Conservation (phyloP, 1,140 invertebrate species). For the Danaus melanippus region DNA sequence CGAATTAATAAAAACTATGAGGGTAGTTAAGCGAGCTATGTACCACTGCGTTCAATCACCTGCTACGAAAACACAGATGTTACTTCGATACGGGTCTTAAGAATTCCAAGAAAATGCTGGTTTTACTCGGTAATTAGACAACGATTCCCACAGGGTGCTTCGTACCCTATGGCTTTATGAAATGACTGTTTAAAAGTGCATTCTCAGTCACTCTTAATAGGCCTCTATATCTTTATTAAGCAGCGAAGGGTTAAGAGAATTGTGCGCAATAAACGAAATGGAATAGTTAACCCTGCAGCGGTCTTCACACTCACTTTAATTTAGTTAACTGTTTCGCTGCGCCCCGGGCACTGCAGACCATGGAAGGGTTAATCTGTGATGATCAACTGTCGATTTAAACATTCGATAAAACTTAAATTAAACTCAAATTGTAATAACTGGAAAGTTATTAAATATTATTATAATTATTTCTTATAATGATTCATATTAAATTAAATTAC, state of each 20-base stretch:
- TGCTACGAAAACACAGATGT: constrained; percentile 13
- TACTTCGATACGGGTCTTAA: constrained; percentile 35
- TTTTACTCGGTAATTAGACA: constrained; percentile 1
- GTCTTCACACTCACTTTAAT: constrained; percentile 70
- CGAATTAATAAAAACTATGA: neutral
- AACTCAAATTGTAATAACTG: too few relatives aligned
- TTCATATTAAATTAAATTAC: too few relatives aligned
- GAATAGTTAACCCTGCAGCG: constrained; percentile 69
- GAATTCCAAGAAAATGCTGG: constrained; percentile 34
- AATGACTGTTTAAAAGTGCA: constrained; percentile 39
- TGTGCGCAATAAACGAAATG: constrained; percentile 69
- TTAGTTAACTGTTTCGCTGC: constrained; percentile 67
- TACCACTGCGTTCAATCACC: neutral
- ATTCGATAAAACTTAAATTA: constrained; percentile 20
- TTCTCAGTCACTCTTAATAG: constrained; percentile 49
- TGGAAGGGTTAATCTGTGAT: constrained; percentile 56
- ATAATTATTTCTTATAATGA: too few relatives aligned
- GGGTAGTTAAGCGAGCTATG: neutral
- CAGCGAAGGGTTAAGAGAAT: constrained; percentile 58
- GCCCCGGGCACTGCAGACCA: constrained; percentile 51
- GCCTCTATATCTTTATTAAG: constrained; percentile 66
- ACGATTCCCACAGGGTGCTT: constrained; percentile 1
- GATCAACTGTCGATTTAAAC: constrained; percentile 19
- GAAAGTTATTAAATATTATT: too few relatives aligned
- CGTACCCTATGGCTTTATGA: constrained; percentile 8